Conservation (phyloP, 2,113 vertebrate species). For the Silurus glanis region DNA sequence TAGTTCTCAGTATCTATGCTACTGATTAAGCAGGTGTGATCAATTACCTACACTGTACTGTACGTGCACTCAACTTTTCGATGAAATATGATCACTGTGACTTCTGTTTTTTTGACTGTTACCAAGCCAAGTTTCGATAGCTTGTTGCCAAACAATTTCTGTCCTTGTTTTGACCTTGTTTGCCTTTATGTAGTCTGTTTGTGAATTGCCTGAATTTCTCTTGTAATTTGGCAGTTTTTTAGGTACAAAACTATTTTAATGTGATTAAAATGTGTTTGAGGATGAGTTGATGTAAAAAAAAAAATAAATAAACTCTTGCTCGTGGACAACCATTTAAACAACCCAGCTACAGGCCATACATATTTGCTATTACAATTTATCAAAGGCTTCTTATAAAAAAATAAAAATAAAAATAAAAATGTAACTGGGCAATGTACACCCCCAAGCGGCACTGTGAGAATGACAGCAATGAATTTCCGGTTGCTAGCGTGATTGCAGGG, state of each 20-base stretch:
- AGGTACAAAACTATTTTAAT: not conserved
- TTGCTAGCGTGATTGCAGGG: constrained; percentile 60
- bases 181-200: too few relatives aligned
- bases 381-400: not conserved
- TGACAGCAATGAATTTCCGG: not conserved
- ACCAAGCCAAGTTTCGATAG: too few relatives aligned
- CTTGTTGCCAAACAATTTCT: too few relatives aligned
- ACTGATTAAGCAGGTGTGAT: too few relatives aligned
- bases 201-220: too few relatives aligned
- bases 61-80: too few relatives aligned
- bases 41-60: too few relatives aligned
- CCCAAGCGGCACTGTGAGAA: not conserved
- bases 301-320: not conserved
- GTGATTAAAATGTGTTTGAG: not conserved
- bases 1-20: too few relatives aligned
- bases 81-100: too few relatives aligned
- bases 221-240: not conserved
- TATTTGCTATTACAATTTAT: not conserved
- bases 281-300: not conserved
- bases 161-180: too few relatives aligned
- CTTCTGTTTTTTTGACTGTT: too few relatives aligned
- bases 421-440: not conserved
- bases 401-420: not conserved
- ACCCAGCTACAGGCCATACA: not conserved
- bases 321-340: not conserved